Conservation (phyloP, 2,888 invertebrate species). For the Lasiommata megera region DNA sequence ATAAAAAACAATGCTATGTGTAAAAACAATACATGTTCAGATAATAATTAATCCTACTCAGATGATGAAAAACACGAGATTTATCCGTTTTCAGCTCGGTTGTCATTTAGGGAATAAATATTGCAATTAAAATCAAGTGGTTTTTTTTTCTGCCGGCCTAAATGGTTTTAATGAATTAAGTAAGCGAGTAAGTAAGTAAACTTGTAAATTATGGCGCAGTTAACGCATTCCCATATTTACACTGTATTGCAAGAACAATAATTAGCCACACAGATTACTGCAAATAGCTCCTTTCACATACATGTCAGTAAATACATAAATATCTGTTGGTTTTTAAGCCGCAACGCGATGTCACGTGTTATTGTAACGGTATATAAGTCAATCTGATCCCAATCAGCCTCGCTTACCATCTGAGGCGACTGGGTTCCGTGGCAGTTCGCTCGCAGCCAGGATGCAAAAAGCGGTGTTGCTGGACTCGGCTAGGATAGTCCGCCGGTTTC, state of each 20-base stretch:
- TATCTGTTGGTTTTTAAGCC: neutral
- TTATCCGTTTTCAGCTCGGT: neutral
- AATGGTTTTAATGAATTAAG: conserved; percentile 20
- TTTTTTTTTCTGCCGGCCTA: conserved; percentile 14
- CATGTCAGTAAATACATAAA: neutral
- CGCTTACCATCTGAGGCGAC: no score
- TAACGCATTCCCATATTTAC: conserved; percentile 12
- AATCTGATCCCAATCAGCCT: no score
- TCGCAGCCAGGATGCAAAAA: no score
- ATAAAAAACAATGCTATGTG: no score
- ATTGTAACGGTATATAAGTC: no score
- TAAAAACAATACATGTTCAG: no score
- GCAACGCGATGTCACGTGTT: no score
- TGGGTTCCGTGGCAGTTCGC: no score
- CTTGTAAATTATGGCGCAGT: conserved; percentile 10
- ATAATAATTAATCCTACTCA: neutral
- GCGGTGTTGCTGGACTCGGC: no score
- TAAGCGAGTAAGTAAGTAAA: conserved; percentile 7
- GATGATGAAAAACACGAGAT: neutral
- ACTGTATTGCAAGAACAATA: neutral
- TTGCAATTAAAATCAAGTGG: conserved; percentile 24
- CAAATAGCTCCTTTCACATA: neutral
- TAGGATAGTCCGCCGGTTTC: no score
- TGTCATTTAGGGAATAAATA: conserved; percentile 18
- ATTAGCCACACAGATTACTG: conserved; percentile 4